phyloP scores from a whole-genome alignment of 2,113 vertebrate genomes.

The Cacatua alba region DNA sequence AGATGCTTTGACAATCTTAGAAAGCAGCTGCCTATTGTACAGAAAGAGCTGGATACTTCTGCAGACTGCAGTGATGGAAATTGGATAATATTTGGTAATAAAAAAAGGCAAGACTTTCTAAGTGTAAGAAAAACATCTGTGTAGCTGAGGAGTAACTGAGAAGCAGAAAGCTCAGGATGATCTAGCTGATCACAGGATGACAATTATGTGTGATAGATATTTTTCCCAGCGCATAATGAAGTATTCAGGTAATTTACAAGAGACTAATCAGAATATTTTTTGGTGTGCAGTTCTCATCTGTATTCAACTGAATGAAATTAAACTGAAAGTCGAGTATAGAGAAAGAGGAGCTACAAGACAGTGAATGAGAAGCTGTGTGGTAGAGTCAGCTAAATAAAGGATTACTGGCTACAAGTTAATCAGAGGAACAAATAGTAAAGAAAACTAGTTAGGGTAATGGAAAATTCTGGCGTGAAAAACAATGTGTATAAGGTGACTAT shows the following conservation, averaged over 20 bases:
- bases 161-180: neutral
- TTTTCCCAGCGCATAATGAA: neutral
- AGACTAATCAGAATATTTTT: neutral
- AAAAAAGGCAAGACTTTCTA: neutral
- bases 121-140: neutral
- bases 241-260: neutral
- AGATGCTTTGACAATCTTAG: neutral
- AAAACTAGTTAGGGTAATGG: neutral
- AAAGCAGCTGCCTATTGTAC: neutral
- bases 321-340: neutral
- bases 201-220: neutral
- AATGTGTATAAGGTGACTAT: neutral
- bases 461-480: neutral
- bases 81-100: neutral
- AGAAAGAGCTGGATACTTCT: neutral
- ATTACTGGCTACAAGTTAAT: neutral
- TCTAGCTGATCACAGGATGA: neutral
- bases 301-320: neutral
- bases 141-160: neutral
- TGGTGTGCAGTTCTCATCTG: neutral
- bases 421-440: neutral
- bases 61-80: neutral
- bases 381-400: neutral
- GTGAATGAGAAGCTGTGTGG: neutral
- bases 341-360: neutral